Conservation (phyloP, 2,888 invertebrate genomes). For the Drosophila peninsularis region DNA sequence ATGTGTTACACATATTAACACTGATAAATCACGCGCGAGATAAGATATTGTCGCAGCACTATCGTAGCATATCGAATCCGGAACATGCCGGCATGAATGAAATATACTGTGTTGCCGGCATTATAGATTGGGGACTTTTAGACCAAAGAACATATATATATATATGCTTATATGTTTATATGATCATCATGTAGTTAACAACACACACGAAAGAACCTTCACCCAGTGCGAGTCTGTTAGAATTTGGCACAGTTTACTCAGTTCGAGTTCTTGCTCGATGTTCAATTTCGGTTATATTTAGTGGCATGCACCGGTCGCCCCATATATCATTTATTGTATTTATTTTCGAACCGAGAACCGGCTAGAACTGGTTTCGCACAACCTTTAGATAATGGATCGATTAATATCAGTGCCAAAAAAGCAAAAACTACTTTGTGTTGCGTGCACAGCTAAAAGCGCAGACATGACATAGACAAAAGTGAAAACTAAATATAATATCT, state of each 20-base stretch:
- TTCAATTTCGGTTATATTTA: conserved; percentile 34
- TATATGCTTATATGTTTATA: not conserved
- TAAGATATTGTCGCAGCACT: conserved; percentile 50
- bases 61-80: conserved; percentile 11
- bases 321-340: conserved; percentile 21
- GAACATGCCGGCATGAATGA: conserved; percentile 54
- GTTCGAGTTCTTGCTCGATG: conserved; percentile 3
- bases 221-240: conserved; percentile 62
- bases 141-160: not conserved
- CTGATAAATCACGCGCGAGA: conserved; percentile 43
- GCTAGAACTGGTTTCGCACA: conserved; percentile 32
- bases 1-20: not conserved
- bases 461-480: conserved; percentile 27
- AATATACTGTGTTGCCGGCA: conserved; percentile 22
- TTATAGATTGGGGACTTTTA: conserved; percentile 8
- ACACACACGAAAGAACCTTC: conserved; percentile 58
- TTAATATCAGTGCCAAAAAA: conserved; percentile 37
- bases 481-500: not conserved
- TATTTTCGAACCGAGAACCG: conserved; percentile 14
- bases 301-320: conserved; percentile 24
- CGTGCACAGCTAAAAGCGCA: conserved; percentile 23
- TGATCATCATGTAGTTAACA: conserved; percentile 14
- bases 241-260: conserved; percentile 62
- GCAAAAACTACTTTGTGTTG: conserved; percentile 18
- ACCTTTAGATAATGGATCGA: conserved; percentile 50